phyloP scores from a whole-genome alignment of 37 sponge, comb jelly and placozoan species.

The Lycopodina hypogea region DNA sequence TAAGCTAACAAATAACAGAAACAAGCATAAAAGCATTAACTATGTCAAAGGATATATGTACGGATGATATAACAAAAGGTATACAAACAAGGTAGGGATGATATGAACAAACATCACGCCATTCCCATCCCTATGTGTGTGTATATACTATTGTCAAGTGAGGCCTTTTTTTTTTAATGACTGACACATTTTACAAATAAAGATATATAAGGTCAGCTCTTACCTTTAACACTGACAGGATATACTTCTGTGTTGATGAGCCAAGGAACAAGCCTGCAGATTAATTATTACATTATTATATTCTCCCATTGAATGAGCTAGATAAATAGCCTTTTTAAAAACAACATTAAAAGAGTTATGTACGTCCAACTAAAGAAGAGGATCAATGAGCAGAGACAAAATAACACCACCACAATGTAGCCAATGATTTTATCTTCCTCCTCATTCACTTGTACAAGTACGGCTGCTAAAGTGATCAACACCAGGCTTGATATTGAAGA shows the following conservation, averaged over 20 bases:
- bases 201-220: not conserved
- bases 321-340: not conserved
- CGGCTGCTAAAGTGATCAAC: not conserved
- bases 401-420: not conserved
- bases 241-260: not conserved
- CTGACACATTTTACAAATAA: not conserved
- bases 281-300: not conserved
- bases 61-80: too few species aligned
- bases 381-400: not conserved
- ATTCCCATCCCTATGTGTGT: too few species aligned
- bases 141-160: too few species aligned
- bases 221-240: not conserved
- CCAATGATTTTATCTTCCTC: not conserved
- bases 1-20: too few species aligned
- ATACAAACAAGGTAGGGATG: too few species aligned
- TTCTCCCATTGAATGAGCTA: not conserved
- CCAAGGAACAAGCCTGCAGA: slow-evolving; percentile 4
- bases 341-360: too few species aligned
- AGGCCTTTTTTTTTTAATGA: too few species aligned
- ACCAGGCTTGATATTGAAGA: not conserved
- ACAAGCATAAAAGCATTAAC: not conserved
- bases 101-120: too few species aligned
- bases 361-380: not conserved
- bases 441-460: not conserved
- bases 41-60: too few species aligned